These are phyloP conservation scores for Damaliscus lunatus DNA, from an alignment of 2,113 vertebrate genomes.

Conservation along the genomic window DNA sequence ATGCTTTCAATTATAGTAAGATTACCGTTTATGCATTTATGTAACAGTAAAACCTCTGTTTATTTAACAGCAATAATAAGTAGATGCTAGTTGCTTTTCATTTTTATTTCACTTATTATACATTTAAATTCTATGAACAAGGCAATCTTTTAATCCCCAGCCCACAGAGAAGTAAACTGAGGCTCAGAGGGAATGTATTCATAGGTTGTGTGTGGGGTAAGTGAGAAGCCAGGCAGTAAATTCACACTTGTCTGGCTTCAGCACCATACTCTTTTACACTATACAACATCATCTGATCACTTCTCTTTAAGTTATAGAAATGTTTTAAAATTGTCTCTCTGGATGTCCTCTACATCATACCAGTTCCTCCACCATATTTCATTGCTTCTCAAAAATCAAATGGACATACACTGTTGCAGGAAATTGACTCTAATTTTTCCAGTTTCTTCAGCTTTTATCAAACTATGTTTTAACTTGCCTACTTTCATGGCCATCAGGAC, in stretches of 20 bases:
- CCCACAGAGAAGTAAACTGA: background rate
- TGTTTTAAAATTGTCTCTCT: background rate
- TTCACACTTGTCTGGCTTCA: background rate
- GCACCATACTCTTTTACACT: rapidly evolving
- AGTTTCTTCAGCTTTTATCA: background rate
- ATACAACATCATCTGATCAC: background rate
- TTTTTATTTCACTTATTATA: background rate
- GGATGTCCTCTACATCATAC: background rate
- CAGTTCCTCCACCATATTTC: background rate
- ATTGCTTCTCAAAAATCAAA: background rate
- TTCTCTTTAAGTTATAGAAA: background rate
- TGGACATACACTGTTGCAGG: background rate
- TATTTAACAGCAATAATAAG: background rate
- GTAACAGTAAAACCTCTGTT: background rate
- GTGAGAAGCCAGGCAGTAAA: background rate
- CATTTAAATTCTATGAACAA: background rate
- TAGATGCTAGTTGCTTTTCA: background rate
- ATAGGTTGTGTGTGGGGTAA: background rate
- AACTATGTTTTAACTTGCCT: background rate
- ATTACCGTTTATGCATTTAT: background rate
- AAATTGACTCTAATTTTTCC: background rate
- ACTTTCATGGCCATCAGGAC: background rate
- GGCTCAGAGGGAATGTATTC: background rate
- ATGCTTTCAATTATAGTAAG: background rate
- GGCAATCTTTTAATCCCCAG: background rate